phyloP scores from a whole-genome alignment of 2,113 vertebrate species.

The Potamarius usumacintae region DNA sequence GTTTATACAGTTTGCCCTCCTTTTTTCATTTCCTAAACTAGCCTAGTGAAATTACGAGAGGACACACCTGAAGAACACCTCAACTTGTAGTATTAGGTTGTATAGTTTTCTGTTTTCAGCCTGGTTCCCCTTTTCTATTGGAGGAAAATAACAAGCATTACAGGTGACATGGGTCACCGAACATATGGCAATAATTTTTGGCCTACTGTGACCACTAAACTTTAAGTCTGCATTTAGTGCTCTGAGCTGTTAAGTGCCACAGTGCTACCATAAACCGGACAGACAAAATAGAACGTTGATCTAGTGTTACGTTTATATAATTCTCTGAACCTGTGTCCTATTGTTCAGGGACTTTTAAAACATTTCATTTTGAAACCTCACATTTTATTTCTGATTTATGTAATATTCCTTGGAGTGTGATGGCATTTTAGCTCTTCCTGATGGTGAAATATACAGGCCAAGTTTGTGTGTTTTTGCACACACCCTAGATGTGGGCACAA shows the following conservation, averaged over 20 bases:
- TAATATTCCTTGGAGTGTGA: constrained; percentile 26
- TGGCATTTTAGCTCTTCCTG: constrained; percentile 26
- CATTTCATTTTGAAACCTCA: neutral
- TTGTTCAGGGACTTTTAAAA: neutral
- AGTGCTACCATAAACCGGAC: neutral
- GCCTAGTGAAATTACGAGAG: neutral
- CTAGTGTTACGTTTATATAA: neutral
- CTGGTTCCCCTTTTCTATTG: neutral
- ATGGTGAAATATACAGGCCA: constrained; percentile 34
- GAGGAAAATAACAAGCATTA: neutral
- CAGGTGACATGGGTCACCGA: constrained; percentile 11
- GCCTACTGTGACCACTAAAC: neutral
- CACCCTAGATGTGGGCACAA: constrained; percentile 55
- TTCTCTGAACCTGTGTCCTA: neutral
- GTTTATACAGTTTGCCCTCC: neutral
- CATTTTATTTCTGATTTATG: constrained; percentile 30
- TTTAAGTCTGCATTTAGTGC: neutral
- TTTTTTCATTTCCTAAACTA: neutral
- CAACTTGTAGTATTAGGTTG: neutral
- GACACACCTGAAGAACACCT: neutral
- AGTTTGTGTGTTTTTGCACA: constrained; percentile 49
- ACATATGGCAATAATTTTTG: constrained; percentile 10
- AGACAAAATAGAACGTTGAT: neutral
- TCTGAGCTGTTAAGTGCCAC: neutral
- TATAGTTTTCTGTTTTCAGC: neutral